Conservation (phyloP, 2,797 vertebrate species). For the Phrynocephalus forsythii region DNA sequence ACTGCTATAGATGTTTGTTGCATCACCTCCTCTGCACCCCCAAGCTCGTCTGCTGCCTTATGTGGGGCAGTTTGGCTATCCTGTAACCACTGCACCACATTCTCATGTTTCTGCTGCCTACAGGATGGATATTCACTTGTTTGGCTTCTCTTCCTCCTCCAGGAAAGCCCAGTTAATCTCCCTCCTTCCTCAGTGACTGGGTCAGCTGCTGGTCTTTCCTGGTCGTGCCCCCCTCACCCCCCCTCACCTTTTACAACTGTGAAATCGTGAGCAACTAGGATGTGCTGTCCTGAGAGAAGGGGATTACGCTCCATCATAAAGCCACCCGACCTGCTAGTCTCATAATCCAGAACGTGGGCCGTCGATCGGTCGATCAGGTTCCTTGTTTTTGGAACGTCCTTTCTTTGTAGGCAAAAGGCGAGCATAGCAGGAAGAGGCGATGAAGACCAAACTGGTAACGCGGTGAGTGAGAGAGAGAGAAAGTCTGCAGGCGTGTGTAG, state of each 20-base stretch:
- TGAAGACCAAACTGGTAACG: constrained; percentile 14
- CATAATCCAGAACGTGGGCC: background rate
- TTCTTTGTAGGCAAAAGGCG: background rate
- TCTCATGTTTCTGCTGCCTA: background rate
- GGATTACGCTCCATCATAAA: background rate
- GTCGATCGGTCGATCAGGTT: too few species aligned
- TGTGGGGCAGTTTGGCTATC: too few species aligned
- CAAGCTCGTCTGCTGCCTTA: too few species aligned
- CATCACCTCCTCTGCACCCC: too few species aligned
- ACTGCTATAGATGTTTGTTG: too few species aligned
- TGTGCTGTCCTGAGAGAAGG: background rate
- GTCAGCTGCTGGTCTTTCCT: constrained; percentile 49
- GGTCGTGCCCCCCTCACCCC: background rate
- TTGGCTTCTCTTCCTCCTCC: too few species aligned
- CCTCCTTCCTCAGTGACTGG: constrained; percentile 37
- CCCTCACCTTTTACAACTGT: constrained; percentile 7
- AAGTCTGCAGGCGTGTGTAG: too few species aligned
- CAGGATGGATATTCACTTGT: too few species aligned
- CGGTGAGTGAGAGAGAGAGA: background rate
- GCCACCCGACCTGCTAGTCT: background rate
- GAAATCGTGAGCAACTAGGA: constrained; percentile 27
- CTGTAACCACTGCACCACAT: background rate
- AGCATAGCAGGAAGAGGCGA: background rate
- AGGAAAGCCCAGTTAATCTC: background rate
- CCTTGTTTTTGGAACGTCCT: too few species aligned